Base-by-base conservation (phyloP, 2,113 vertebrate species). In the Myodes glareolus region DNA sequence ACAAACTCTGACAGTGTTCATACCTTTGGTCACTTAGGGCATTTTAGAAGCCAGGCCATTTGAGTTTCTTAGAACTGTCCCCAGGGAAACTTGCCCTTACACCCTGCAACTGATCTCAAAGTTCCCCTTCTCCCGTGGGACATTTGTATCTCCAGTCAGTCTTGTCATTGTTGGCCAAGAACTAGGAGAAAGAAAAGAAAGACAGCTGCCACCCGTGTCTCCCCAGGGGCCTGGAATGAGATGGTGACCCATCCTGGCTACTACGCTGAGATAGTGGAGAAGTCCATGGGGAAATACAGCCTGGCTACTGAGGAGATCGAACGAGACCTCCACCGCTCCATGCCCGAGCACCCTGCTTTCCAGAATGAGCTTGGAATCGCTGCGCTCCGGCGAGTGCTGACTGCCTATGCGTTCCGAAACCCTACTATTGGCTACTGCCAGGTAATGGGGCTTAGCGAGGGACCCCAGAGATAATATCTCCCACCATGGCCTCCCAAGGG, bases 251-350 rank as follows among this genome's bases (percentile, higher is more conserved):
- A 99, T 96, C 99, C 99, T 0, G 99, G 99, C 92, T 99, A 99
- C 98, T 99, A 99, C 1, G 97, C 98, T 0, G 99, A 99, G 92
- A 98, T 99, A 95, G 99, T 99, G 96, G 99, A 99, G 97, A 98
- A 99, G 98, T 99, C 99, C 55, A 99, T 98, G 95, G 99, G 99
- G 4, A 99, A 98, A 73, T 99, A 99, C 92, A 99, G 98, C 14
- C 97, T 99, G 73, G 99, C 99, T 5, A 99, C 99, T 0, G 99
- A 99, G 92, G 99, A 99, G 98, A 99, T 99, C 0, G 99, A 99
- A 98, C 98, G 99, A 2, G 99, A 99, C 98, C 99, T 99, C 36
- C 99, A 99, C 96, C 99, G 99, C 36, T 99, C 99, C 3, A 99
- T 99, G 99, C 99, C 99, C 0, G 99, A 99, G 96, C 99, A 99